Conservation (phyloP, 2,113 vertebrate genomes). For the Oreochromis spilurus region DNA sequence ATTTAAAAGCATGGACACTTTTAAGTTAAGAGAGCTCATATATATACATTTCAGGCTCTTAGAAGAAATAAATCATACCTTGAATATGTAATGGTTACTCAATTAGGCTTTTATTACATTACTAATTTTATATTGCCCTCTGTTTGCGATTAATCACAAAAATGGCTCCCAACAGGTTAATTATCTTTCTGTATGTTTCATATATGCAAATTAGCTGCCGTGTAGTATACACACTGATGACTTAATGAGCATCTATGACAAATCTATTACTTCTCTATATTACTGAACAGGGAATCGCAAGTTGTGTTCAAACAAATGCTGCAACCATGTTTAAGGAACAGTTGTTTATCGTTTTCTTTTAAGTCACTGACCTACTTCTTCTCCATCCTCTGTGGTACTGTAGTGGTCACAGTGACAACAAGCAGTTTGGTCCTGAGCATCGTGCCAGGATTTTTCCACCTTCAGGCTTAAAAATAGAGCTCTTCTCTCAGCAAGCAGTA, state of each 20-base stretch:
- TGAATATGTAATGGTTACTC: conserved; percentile 14
- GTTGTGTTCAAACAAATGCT: conserved; percentile 20
- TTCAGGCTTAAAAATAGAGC: conserved; percentile 54
- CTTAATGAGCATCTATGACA: conserved; percentile 50
- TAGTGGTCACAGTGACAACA: neutral
- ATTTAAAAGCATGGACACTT: neutral
- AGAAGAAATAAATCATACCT: neutral
- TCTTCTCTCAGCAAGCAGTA: neutral
- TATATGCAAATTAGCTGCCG: conserved; percentile 60
- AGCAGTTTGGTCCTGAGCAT: neutral
- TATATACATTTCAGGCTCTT: neutral
- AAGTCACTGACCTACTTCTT: conserved; percentile 23
- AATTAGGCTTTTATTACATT: conserved; percentile 49
- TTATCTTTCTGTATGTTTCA: conserved; percentile 49
- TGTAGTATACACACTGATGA: conserved; percentile 32
- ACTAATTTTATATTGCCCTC: conserved; percentile 24
- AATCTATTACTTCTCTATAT: conserved; percentile 49
- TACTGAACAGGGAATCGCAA: conserved; percentile 37
- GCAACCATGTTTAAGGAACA: neutral
- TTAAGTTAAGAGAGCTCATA: neutral
- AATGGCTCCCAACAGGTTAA: conserved; percentile 61
- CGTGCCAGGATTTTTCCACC: conserved; percentile 6
- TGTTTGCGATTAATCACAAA: conserved; percentile 56
- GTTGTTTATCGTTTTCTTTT: neutral
- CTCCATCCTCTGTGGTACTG: neutral